Evolutionary conservation across 2,113 vertebrate species (phyloP), one percentile per base, ranked within the genome.

Genomic region (Odocoileus hemionus): DNA sequence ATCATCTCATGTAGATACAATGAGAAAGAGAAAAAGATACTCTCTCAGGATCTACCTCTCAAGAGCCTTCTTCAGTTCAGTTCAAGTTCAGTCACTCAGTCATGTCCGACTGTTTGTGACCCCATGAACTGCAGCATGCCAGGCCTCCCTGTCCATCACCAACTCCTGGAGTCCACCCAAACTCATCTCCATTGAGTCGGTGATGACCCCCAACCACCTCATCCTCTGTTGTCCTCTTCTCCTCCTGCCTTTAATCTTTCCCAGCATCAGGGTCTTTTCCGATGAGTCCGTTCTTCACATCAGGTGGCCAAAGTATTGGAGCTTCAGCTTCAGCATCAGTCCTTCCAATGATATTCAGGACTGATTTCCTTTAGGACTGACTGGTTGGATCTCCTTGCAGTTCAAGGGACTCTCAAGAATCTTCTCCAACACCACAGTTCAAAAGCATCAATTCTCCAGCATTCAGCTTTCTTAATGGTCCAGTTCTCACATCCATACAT

Each of bases 261-360:
- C 64, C 64, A 70, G 19, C 64, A 70, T 70, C 64, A 36, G n/a
- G 19, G 64, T 70, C 17, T 70, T 70, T 70, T 21, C n/a, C 9
- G 12, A 0, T 36, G 64, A 70, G 19, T 36, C 19, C 1, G 17
- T 10, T 70, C 0, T 70, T 70, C 2, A 1, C 64, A 70, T 36
- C 0, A 36, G 64, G 64, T 70, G 64, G 64, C 64, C n/a, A 36
- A 36, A 36, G 9, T 36, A 70, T 70, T 36, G 64, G 64, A 70
- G n/a, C 4, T 36, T 70, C 64, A 70, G 64, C 2, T 23, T 70
- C 19, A 36, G 4, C 64, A 36, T 70, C 17, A 70, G 19, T 21
- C n/a, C n/a, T 70, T 70, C 64, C 64, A 70, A 11, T 36, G 17
- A 70, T 36, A 12, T 36, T 36, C 64, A 70, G n/a, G 64, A 36